phyloP scores from a whole-genome alignment of 37 sponge, comb jelly and placozoan genomes.

The Agelas oroides region DNA sequence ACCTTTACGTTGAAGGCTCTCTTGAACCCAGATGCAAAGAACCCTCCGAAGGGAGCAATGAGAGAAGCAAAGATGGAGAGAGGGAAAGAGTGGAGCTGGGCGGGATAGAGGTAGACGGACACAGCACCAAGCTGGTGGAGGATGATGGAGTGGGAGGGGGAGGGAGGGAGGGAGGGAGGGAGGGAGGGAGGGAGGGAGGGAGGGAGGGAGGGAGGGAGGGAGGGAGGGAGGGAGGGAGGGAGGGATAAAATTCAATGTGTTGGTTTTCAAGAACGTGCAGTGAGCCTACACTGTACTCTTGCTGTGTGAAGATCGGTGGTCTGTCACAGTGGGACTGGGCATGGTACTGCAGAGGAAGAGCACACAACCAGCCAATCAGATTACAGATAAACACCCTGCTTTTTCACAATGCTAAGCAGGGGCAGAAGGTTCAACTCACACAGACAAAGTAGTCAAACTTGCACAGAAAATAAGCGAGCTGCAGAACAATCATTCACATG shows the following conservation, averaged over 20 bases:
- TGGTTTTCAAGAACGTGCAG: too few relatives aligned
- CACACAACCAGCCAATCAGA: conserved; percentile 7
- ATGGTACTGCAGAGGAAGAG: conserved; percentile 10
- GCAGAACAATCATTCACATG: too few relatives aligned
- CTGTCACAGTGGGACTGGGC: conserved; percentile 24
- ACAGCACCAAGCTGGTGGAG: conserved; percentile 29
- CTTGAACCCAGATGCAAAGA: conserved; percentile 99
- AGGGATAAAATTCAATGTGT: too few relatives aligned
- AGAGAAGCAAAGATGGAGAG: conserved; percentile 93
- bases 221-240: neutral
- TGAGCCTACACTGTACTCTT: conserved; percentile 28
- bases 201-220: conserved; percentile 5
- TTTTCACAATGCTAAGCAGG: neutral
- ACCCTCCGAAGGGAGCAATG: conserved; percentile 99
- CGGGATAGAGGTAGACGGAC: conserved; percentile 74
- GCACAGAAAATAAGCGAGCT: conserved; percentile 80
- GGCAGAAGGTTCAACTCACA: conserved; percentile 53
- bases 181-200: too few relatives aligned
- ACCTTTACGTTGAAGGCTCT: conserved; percentile 96
- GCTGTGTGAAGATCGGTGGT: conserved; percentile 16
- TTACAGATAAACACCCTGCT: neutral
- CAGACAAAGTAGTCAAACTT: conserved; percentile 75
- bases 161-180: neutral
- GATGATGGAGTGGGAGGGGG: conserved; percentile 2
- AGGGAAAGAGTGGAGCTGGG: conserved; percentile 83